Evolutionary conservation across 92 coral and sea anemone genomes (phyloP).

Genomic region (Phymanthus crucifer): DNA sequence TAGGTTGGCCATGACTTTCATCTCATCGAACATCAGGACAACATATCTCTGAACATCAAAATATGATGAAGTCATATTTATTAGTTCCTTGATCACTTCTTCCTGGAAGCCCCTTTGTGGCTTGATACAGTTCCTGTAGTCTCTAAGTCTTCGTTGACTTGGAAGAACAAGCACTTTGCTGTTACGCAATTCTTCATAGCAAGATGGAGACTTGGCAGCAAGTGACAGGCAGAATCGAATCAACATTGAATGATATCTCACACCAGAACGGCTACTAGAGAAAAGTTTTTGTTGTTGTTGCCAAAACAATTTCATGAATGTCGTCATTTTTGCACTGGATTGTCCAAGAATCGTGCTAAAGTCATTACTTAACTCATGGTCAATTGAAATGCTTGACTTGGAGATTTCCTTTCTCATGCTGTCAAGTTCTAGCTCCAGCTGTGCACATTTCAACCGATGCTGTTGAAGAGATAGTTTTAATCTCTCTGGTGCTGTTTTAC

Average conservation of each 20-base stretch:
- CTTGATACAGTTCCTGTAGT: conserved; percentile 36
- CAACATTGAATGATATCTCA: conserved; percentile 62
- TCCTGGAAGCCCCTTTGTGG: conserved; percentile 45
- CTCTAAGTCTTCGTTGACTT: conserved; percentile 52
- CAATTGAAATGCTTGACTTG: neutral
- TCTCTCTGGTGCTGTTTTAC: conserved; percentile 1
- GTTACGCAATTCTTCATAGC: conserved; percentile 54
- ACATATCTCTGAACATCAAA: conserved; percentile 43
- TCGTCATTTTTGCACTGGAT: conserved; percentile 24
- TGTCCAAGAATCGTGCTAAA: neutral
- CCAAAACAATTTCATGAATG: conserved; percentile 49
- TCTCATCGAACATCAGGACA: conserved; percentile 41
- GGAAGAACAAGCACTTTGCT: conserved; percentile 54
- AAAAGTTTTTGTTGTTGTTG: no score
- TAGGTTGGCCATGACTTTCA: conserved; percentile 36
- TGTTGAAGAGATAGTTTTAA: neutral
- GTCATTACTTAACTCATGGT: conserved; percentile 16
- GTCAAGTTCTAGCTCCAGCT: neutral
- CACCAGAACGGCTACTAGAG: conserved; percentile 40
- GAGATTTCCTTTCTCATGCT: neutral
- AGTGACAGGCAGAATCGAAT: conserved; percentile 55
- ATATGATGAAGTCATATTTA: conserved; percentile 22
- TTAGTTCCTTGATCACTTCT: conserved; percentile 32
- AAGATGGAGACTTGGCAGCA: conserved; percentile 58
- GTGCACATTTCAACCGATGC: neutral